phyloP scores from a whole-genome alignment of 2,113 vertebrate species.

The Pongo pygmaeus region DNA sequence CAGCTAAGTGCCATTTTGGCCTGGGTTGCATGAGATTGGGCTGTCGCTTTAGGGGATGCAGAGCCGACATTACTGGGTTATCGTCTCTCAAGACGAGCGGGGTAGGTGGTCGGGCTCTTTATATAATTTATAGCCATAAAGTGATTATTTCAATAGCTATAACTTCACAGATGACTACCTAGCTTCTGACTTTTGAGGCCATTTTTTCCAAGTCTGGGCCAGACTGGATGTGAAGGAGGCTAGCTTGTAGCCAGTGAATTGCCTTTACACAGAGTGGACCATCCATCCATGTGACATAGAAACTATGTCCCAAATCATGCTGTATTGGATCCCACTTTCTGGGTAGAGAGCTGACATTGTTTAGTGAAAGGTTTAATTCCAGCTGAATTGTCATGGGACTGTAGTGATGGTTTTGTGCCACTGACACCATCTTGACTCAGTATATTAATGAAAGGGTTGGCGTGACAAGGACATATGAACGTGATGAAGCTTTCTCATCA shows the following conservation, averaged over 20 bases:
- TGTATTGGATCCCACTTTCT: accelerated
- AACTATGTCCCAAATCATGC: accelerated
- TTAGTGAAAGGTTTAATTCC: too few species aligned
- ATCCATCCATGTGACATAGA: too few species aligned
- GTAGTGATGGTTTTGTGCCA: accelerated
- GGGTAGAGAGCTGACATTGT: accelerated
- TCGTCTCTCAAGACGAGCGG: neutral
- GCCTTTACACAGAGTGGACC: neutral
- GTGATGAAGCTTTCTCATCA: accelerated
- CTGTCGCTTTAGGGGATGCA: neutral
- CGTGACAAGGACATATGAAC: accelerated
- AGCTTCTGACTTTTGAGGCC: neutral
- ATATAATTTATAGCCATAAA: neutral
- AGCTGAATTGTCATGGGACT: accelerated
- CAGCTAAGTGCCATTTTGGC: neutral
- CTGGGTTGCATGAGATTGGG: accelerated
- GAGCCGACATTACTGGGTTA: accelerated
- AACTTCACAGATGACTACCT: neutral
- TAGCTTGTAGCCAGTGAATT: neutral
- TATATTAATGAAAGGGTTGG: accelerated
- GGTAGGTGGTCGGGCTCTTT: neutral
- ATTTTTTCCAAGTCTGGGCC: neutral
- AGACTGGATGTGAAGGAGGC: neutral
- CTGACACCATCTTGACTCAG: accelerated
- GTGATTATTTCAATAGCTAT: neutral